Base-by-base conservation (phyloP, 1,140 invertebrate species). In the Amphibalanus amphitrite region DNA sequence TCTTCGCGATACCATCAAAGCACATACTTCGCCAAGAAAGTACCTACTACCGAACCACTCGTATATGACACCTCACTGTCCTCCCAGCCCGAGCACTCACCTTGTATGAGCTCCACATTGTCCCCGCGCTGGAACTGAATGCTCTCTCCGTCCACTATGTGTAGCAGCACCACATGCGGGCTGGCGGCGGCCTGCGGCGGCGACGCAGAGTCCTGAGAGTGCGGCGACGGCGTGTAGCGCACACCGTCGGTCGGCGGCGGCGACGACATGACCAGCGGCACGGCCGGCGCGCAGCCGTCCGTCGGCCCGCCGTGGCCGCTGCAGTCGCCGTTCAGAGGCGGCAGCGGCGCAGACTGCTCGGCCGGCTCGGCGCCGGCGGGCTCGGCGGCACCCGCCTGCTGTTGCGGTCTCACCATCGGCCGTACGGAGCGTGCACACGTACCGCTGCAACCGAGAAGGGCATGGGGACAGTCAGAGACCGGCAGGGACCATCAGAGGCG, bases 101-200 rank as follows among this genome's bases (percentile, higher is more conserved):
- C 47, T 20, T 59, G 47, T 13, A 59, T 59, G 6, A 67, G 26
- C n/a, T 67, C 30, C 6, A 47, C 20, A 6, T 15, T 38, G 13
- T 72, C 29, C 1, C 29, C 29, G 28, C 33, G 29, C n/a, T 68
- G n/a, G 38, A 40, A 30, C 59, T 40, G 29, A 26, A 73, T 26
- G 71, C 28, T 33, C 25, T 72, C 28, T 73, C 65, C 65, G 28
- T 67, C 65, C 3, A 67, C 65, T 4, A 67, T 67, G 28, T 67
- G 65, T 3, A 67, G 65, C 20, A 67, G 65, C n/a, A 67, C 65
- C 3, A 67, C 65, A 26, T 67, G 28, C 28, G 65, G 71, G n/a
- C 64, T 72, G 26, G 71, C 33, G 71, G 33, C 72, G 64, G 71
- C 69, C 72, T 72, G 69, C 68, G 71, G 67, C 25, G 70, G 33